Percentiles rank a stretch among this genome's conserved stretches.
phyloP scores from a whole-genome alignment of 1,140 invertebrate genomes.

The Aricia agestis region DNA sequence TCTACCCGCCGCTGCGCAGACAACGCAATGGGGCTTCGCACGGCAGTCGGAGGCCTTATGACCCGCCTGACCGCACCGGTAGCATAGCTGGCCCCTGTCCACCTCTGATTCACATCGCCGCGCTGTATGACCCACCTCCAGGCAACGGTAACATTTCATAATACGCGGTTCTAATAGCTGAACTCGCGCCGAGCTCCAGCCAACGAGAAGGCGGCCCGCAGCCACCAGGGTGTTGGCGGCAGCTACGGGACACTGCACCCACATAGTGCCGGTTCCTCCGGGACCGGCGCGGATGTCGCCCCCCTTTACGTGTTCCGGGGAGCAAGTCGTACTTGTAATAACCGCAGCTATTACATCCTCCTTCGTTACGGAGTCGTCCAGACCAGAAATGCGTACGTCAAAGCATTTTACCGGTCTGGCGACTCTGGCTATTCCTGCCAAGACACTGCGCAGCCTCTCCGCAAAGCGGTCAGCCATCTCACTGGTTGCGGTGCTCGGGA shows the following conservation, averaged over 20 bases:
- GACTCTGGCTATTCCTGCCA: neutral
- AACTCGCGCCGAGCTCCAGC: too few relatives aligned
- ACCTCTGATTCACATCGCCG: slow-evolving; percentile 17
- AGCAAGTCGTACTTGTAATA: slow-evolving; percentile 15
- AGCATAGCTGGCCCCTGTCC: slow-evolving; percentile 27
- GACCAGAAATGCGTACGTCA: too few relatives aligned
- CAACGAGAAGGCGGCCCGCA: too few relatives aligned
- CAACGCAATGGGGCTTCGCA: neutral
- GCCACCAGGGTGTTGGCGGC: too few relatives aligned
- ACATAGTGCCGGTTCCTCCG: slow-evolving; percentile 9
- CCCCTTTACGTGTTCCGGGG: slow-evolving; percentile 11
- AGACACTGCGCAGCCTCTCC: neutral
- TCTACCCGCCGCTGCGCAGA: too few relatives aligned
- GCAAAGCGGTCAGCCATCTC: too few relatives aligned
- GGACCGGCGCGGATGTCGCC: slow-evolving; percentile 13
- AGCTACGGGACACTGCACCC: too few relatives aligned
- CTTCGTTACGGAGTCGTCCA: too few relatives aligned
- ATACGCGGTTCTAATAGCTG: slow-evolving; percentile 15
- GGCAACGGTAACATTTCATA: slow-evolving; percentile 29
- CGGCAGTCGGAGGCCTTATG: slow-evolving; percentile 25
- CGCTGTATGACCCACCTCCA: slow-evolving; percentile 17
- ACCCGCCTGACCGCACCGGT: slow-evolving; percentile 26
- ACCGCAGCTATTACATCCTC: too few relatives aligned
- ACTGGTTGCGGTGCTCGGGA: too few relatives aligned
- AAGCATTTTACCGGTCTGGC: too few relatives aligned